Evolutionary conservation across 1,140 invertebrate species (phyloP).

Genomic region (Microplitis mediator): DNA sequence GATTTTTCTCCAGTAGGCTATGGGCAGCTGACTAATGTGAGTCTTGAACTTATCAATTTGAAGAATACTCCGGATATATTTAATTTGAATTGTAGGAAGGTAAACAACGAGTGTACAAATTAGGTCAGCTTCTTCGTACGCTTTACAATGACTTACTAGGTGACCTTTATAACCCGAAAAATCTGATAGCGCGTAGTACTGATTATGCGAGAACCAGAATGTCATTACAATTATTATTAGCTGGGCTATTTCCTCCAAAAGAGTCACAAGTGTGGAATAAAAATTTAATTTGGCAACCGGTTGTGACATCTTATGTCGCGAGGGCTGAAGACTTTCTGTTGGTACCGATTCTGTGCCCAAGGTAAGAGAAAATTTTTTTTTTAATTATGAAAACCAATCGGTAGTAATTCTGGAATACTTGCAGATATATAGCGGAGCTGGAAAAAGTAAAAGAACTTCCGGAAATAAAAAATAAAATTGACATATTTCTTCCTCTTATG

Average conservation of each 20-base stretch:
- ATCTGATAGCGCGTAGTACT: slow-evolving; percentile 58
- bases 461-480: neutral
- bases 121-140: slow-evolving; percentile 61
- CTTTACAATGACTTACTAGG: slow-evolving; percentile 63
- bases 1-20: slow-evolving; percentile 42
- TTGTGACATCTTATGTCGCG: slow-evolving; percentile 40
- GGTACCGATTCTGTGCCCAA: slow-evolving; percentile 20
- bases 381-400: neutral
- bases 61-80: too few relatives aligned
- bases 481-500: neutral
- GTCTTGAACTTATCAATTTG: neutral
- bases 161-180: slow-evolving; percentile 56
- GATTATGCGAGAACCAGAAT: slow-evolving; percentile 68
- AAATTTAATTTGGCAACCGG: slow-evolving; percentile 47
- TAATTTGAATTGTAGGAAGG: too few relatives aligned
- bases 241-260: slow-evolving; percentile 65
- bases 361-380: slow-evolving; percentile 16
- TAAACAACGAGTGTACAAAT: too few relatives aligned
- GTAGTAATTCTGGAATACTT: slow-evolving; percentile 25
- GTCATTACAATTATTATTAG: slow-evolving; percentile 64
- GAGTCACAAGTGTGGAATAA: slow-evolving; percentile 56
- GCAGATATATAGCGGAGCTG: slow-evolving; percentile 1
- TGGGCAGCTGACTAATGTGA: slow-evolving; percentile 37
- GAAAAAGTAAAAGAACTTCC: neutral
- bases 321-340: slow-evolving; percentile 40